Conservation (phyloP, 2,888 invertebrate genomes). For the Sisyra terminalis region DNA sequence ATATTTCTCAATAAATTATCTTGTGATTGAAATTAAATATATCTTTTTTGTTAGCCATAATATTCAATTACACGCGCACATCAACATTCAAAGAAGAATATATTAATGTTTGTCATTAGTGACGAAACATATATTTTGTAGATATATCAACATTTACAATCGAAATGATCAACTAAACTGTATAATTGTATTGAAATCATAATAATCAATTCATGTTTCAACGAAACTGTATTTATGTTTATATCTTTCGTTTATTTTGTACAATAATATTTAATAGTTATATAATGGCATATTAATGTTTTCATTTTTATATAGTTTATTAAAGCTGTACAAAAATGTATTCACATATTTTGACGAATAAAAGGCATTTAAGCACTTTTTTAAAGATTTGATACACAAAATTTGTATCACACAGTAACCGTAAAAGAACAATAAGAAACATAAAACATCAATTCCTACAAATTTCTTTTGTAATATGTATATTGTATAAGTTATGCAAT, state of each 20-base stretch:
- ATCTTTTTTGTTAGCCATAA: neutral
- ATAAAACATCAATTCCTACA: conserved; percentile 4
- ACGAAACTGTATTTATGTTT: neutral
- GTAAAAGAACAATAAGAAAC: neutral
- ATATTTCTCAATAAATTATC: neutral
- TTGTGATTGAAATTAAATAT: too few species aligned
- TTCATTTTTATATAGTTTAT: neutral
- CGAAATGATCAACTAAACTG: neutral
- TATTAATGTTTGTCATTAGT: neutral
- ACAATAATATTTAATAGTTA: neutral
- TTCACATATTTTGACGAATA: conserved; percentile 9
- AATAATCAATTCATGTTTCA: neutral
- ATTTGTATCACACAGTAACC: neutral
- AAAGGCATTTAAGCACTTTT: conserved; percentile 6
- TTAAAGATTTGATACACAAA: too few species aligned
- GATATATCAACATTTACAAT: conserved; percentile 1
- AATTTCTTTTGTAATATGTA: neutral
- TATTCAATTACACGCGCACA: neutral
- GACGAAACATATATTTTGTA: neutral
- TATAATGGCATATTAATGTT: too few species aligned
- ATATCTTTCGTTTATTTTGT: conserved; percentile 4
- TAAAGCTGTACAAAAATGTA: conserved; percentile 9
- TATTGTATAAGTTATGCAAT: neutral
- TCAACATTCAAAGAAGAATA: neutral
- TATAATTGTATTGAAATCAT: neutral